phyloP scores from a whole-genome alignment of 1,140 invertebrate species.

The Plutomurus gul region DNA sequence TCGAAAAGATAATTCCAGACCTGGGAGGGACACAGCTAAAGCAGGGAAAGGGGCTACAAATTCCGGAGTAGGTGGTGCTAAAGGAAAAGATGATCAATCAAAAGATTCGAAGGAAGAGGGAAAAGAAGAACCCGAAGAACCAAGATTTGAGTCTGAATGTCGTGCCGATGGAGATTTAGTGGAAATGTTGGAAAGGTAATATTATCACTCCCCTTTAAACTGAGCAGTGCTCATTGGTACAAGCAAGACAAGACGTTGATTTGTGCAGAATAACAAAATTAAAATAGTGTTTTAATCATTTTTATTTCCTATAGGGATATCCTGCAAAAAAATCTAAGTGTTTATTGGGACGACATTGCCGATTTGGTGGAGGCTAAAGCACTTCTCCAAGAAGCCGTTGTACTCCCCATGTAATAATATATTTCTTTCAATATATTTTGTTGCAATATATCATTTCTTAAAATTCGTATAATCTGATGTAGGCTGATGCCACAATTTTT shows the following conservation, averaged over 20 bases:
- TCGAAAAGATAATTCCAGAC: conserved; percentile 27
- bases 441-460: no score
- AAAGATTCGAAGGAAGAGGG: conserved; percentile 55
- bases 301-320: no score
- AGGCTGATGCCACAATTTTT: conserved; percentile 98
- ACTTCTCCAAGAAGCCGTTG: conserved; percentile 94
- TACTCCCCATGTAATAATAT: conserved; percentile 95
- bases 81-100: conserved; percentile 54
- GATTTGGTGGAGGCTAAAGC: conserved; percentile 94
- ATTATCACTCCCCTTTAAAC: no score
- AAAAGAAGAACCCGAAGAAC: conserved; percentile 69
- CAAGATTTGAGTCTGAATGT: conserved; percentile 82
- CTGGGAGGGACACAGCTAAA: not conserved
- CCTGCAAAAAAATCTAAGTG: conserved; percentile 96
- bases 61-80: not conserved
- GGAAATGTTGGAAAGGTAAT: conserved; percentile 91
- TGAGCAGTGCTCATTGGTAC: no score
- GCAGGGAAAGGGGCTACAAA: conserved; percentile 3
- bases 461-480: no score
- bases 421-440: no score
- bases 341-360: conserved; percentile 96
- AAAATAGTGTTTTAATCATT: no score
- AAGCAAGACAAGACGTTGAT: no score
- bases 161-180: conserved; percentile 91
- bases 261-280: no score